These are phyloP conservation scores for Microtus montanus DNA, from an alignment of 2,113 vertebrate genomes.

Conservation along the genomic window DNA sequence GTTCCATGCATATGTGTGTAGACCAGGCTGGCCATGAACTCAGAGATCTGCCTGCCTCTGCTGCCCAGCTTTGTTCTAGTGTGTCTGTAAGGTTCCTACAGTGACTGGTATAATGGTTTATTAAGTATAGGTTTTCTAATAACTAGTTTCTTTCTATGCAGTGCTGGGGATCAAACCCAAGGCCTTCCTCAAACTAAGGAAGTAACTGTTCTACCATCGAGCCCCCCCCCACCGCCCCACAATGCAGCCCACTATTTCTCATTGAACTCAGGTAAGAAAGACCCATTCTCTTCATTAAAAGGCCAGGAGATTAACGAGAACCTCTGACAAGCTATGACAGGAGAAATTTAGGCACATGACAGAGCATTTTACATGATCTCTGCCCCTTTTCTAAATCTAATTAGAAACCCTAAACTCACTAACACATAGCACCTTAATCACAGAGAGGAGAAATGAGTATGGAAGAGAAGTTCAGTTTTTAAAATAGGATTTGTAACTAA, in stretches of 20 bases:
- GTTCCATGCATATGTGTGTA: background rate
- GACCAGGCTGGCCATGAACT: background rate
- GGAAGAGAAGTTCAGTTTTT: background rate
- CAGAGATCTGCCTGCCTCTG: background rate
- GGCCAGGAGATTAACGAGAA: background rate
- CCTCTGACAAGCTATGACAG: background rate
- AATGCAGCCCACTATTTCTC: background rate
- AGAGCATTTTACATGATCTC: background rate
- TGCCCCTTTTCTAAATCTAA: conserved; percentile 40
- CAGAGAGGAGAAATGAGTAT: background rate
- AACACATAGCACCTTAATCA: conserved; percentile 6
- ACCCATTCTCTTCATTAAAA: background rate
- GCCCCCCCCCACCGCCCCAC: background rate
- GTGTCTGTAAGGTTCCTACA: background rate
- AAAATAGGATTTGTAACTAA: background rate
- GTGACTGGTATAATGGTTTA: background rate
- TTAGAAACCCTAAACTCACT: conserved; percentile 14
- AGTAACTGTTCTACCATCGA: background rate
- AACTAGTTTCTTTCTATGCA: background rate
- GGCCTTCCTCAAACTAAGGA: background rate
- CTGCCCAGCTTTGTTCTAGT: background rate
- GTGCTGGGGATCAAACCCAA: background rate
- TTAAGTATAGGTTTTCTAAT: conserved; percentile 7
- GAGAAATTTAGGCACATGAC: background rate
- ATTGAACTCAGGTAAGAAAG: background rate